Percentiles rank a stretch among this genome's conserved stretches.
Conservation (phyloP, 2,797 vertebrate species). For the Acanthurus lineatus region DNA sequence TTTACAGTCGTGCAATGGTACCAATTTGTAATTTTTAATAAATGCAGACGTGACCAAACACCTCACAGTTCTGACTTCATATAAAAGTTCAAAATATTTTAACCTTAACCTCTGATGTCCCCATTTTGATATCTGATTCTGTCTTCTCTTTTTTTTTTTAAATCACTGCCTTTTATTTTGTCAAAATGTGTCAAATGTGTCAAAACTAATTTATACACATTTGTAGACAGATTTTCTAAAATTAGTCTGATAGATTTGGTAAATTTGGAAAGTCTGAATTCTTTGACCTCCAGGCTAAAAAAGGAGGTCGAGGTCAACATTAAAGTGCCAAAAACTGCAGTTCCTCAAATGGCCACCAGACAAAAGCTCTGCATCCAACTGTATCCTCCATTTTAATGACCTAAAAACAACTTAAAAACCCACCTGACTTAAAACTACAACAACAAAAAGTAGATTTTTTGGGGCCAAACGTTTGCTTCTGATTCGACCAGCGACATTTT, state of each 20-base stretch:
- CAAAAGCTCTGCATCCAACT: too few species aligned
- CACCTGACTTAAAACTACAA: too few species aligned
- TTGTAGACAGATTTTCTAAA: neutral
- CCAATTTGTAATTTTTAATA: neutral
- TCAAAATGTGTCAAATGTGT: neutral
- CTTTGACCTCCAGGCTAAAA: too few species aligned
- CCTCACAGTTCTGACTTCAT: slow-evolving; percentile 2
- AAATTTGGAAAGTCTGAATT: neutral
- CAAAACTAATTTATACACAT: neutral
- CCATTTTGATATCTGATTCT: neutral
- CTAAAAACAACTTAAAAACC: too few species aligned
- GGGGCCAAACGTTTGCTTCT: too few species aligned
- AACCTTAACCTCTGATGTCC: neutral
- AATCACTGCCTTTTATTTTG: neutral
- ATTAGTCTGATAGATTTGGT: neutral
- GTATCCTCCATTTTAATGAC: too few species aligned
- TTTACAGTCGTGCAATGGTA: neutral
- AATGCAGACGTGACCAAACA: neutral
- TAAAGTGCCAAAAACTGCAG: too few species aligned
- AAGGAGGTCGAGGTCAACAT: too few species aligned
- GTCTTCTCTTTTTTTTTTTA: neutral
- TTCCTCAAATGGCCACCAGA: too few species aligned
- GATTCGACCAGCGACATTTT: neutral
- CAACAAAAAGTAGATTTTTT: too few species aligned
- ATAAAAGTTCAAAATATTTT: neutral